These are phyloP conservation scores for Odontocolon sp. DNA, from an alignment of 2,888 invertebrate genomes.

Conservation along the genomic window DNA sequence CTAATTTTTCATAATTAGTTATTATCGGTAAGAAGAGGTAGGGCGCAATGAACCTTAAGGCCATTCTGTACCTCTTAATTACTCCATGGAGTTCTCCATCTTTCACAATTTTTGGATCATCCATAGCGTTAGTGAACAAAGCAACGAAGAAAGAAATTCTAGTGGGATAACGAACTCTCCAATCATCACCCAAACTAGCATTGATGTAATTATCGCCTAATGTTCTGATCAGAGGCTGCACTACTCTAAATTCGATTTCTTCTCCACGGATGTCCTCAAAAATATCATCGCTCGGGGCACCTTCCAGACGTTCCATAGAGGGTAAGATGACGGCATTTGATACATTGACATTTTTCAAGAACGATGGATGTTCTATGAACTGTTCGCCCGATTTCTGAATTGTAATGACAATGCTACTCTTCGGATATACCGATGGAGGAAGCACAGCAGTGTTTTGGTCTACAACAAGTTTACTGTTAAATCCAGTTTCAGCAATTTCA, in stretches of 20 bases:
- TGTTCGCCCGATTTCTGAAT: background rate
- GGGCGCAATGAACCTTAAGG: conserved; percentile 56
- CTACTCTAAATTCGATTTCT: background rate
- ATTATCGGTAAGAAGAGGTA: conserved; percentile 58
- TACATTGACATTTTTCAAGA: too few relatives aligned
- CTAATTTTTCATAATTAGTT: conserved; percentile 27
- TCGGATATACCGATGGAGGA: background rate
- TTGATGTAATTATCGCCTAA: background rate
- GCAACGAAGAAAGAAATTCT: background rate
- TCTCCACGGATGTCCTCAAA: background rate
- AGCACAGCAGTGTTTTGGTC: background rate
- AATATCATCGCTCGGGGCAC: background rate
- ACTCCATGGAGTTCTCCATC: too few relatives aligned
- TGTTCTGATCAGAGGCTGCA: background rate
- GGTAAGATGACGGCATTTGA: conserved; percentile 20
- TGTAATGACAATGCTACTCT: background rate
- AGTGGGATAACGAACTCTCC: background rate
- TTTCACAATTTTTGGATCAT: conserved; percentile 17
- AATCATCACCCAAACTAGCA: background rate
- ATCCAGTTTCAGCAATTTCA: too few relatives aligned
- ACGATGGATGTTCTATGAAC: background rate
- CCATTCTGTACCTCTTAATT: conserved; percentile 35
- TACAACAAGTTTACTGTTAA: too few relatives aligned
- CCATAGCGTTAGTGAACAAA: conserved; percentile 48
- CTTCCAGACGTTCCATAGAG: conserved; percentile 21